Evolutionary conservation across 2,797 vertebrate species (phyloP).

Genomic region (Falco rusticolus): DNA sequence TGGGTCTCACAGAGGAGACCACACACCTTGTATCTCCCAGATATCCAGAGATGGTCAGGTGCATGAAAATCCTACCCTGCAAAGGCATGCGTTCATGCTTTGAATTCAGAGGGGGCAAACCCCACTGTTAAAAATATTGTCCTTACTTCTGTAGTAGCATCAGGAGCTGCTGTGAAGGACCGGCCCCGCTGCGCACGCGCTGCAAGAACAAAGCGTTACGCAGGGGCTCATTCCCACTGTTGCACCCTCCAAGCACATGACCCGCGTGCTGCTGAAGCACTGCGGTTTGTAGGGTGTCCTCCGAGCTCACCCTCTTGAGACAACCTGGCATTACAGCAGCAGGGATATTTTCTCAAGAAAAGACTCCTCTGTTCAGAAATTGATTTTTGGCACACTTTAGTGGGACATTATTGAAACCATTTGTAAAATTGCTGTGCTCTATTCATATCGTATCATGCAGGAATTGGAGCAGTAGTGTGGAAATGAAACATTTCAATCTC

Average conservation of each 20-base stretch:
- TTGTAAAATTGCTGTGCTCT: slow-evolving; percentile 59
- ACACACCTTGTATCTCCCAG: neutral
- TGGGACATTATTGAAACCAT: slow-evolving; percentile 60
- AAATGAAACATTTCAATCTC: slow-evolving; percentile 70
- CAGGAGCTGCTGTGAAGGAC: neutral
- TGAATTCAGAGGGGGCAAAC: neutral
- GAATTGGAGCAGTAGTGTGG: slow-evolving; percentile 44
- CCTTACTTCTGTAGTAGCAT: neutral
- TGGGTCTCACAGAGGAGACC: neutral
- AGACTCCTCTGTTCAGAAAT: slow-evolving; percentile 23
- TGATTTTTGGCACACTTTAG: slow-evolving; percentile 56
- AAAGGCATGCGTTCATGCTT: fast-evolving
- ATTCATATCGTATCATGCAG: neutral
- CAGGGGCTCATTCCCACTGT: neutral
- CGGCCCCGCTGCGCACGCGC: fast-evolving
- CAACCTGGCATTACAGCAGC: neutral
- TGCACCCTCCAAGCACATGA: neutral
- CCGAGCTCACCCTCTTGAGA: neutral
- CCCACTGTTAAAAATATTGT: fast-evolving
- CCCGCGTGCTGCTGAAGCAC: neutral
- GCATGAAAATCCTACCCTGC: neutral
- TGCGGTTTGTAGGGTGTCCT: neutral
- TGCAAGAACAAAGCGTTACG: neutral
- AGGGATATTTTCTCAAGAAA: slow-evolving; percentile 1
- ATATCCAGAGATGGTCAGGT: neutral